Evolutionary conservation across 2,797 vertebrate genomes (phyloP).

Genomic region (Macrochelys suwanniensis): DNA sequence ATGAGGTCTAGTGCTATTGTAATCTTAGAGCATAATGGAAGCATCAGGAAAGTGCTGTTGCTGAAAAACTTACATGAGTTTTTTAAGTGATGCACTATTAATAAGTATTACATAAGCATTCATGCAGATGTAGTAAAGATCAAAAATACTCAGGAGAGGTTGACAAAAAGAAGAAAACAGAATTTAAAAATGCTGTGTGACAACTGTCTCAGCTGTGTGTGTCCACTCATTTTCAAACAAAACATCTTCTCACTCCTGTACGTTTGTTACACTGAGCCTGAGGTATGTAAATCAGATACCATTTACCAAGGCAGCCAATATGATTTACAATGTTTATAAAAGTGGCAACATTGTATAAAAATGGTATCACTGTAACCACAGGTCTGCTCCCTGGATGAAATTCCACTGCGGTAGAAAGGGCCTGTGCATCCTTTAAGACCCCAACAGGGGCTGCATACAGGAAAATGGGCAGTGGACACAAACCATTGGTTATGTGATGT

Average conservation of each 20-base stretch:
- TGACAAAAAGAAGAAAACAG: background rate
- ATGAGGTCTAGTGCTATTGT: background rate
- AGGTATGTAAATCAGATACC: background rate
- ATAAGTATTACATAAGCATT: background rate
- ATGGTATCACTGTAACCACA: background rate
- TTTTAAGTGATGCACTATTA: background rate
- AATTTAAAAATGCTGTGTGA: background rate
- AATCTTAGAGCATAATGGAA: background rate
- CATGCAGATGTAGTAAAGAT: accelerated
- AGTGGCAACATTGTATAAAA: background rate
- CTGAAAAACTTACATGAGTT: background rate
- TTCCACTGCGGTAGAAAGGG: accelerated
- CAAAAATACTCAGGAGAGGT: background rate
- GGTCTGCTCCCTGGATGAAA: accelerated
- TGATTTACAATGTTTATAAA: background rate
- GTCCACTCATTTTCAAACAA: background rate
- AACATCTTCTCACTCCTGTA: background rate
- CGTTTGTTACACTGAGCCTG: background rate
- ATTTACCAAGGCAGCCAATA: accelerated
- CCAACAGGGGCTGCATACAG: background rate
- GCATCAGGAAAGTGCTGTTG: background rate
- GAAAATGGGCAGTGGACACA: background rate
- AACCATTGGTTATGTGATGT: background rate
- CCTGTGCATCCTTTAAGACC: accelerated
- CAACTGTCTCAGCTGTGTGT: background rate